These are phyloP conservation scores for Lasius platythorax DNA, from an alignment of 2,888 invertebrate genomes.

Conservation along the genomic window DNA sequence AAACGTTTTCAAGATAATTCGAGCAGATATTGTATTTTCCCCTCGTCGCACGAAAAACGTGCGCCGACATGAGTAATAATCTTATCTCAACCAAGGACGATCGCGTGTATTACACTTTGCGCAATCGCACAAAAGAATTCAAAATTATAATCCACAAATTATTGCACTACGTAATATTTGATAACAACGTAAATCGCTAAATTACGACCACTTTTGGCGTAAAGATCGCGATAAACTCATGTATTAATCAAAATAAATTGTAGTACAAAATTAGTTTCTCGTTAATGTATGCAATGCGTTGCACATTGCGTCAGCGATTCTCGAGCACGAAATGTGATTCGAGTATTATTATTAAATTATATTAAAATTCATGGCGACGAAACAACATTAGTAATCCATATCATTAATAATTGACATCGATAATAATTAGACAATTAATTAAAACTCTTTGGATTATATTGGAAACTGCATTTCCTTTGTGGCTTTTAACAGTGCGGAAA, in stretches of 20 bases:
- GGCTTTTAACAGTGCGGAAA: not conserved
- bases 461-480: not conserved
- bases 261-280: conserved; percentile 40
- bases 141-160: conserved; percentile 8
- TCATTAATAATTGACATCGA: conserved; percentile 1
- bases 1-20: conserved; percentile 38
- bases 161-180: conserved; percentile 10
- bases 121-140: not conserved
- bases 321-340: conserved; percentile 30
- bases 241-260: conserved; percentile 47
- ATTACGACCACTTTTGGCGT: not conserved
- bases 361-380: conserved; percentile 28
- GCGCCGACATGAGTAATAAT: not conserved
- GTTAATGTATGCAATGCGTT: conserved; percentile 30
- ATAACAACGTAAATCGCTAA: conserved; percentile 18
- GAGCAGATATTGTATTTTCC: not conserved
- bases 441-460: conserved; percentile 20
- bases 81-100: conserved; percentile 27
- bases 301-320: conserved; percentile 37
- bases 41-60: not conserved
- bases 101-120: not conserved
- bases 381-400: conserved; percentile 9
- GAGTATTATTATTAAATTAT: conserved; percentile 14
- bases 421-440: conserved; percentile 34
- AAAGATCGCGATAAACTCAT: conserved; percentile 34